Conservation (phyloP, 2,888 invertebrate species). For the Cantharis rustica region DNA sequence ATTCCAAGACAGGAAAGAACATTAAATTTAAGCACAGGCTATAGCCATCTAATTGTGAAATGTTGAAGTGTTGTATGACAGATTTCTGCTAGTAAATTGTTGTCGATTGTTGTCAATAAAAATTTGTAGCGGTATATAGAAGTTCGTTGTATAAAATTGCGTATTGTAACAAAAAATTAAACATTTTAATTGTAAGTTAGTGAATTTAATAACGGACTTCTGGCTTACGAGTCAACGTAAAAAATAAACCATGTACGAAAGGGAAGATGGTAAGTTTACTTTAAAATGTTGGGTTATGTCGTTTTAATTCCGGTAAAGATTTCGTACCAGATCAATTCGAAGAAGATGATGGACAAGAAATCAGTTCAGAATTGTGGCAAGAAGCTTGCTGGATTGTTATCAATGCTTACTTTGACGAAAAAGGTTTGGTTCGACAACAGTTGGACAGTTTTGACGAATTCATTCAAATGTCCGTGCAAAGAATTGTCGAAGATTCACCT, state of each 20-base stretch:
- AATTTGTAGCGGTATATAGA: accelerated
- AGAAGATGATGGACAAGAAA: conserved; percentile 92
- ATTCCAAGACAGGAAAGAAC: too few relatives aligned
- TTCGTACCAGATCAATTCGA: conserved; percentile 62
- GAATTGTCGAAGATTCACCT: conserved; percentile 99
- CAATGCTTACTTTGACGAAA: conserved; percentile 99
- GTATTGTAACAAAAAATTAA: not conserved
- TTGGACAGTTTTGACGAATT: conserved; percentile 99
- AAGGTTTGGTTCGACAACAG: conserved; percentile 98
- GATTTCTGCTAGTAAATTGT: too few relatives aligned
- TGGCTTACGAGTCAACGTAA: not conserved
- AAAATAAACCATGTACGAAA: conserved; percentile 47
- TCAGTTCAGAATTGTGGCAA: conserved; percentile 98
- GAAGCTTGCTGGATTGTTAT: conserved; percentile 99
- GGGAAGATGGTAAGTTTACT: conserved; percentile 50
- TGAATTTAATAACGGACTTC: not conserved
- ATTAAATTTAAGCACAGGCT: too few relatives aligned
- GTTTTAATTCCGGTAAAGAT: not conserved
- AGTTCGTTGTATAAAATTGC: not conserved
- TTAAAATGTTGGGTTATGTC: not conserved
- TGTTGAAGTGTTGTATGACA: too few relatives aligned
- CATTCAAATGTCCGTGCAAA: conserved; percentile 99
- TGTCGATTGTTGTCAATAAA: too few relatives aligned
- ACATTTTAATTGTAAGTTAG: not conserved
- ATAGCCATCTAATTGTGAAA: too few relatives aligned